phyloP scores from a whole-genome alignment of 2,113 vertebrate species.

The Rhadina sibilatrix region DNA sequence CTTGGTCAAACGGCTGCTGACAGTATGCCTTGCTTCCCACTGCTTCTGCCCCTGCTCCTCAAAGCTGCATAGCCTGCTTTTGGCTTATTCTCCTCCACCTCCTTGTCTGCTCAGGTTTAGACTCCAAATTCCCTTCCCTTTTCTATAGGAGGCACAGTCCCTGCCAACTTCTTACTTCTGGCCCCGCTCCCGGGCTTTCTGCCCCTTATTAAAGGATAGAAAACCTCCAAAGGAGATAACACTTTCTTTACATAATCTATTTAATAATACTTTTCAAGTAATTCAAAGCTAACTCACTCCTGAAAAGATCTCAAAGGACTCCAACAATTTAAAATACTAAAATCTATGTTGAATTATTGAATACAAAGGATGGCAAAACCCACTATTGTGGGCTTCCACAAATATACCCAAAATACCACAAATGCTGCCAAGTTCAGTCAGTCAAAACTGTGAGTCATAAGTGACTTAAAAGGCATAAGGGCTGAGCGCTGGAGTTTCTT shows the following conservation, averaged over 20 bases:
- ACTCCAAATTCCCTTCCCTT: slow-evolving; percentile 1
- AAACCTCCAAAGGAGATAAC: slow-evolving; percentile 29
- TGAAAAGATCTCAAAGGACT: slow-evolving; percentile 30
- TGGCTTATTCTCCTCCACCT: neutral
- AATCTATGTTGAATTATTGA: slow-evolving; percentile 21
- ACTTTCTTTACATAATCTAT: slow-evolving; percentile 49
- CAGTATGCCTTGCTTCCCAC: neutral
- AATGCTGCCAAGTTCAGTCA: slow-evolving; percentile 1
- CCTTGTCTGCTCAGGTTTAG: neutral
- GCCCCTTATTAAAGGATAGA: slow-evolving; percentile 39
- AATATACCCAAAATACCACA: slow-evolving; percentile 18
- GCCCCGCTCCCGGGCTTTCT: slow-evolving; percentile 38
- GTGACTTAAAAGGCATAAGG: neutral
- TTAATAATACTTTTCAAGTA: slow-evolving; percentile 45
- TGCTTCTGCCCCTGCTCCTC: slow-evolving; percentile 24
- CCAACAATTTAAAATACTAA: neutral
- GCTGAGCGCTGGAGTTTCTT: neutral
- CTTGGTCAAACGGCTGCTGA: slow-evolving; percentile 20
- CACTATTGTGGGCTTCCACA: slow-evolving; percentile 6
- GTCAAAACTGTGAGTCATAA: slow-evolving; percentile 13
- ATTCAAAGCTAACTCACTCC: slow-evolving; percentile 39
- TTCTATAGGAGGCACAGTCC: neutral
- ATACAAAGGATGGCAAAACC: slow-evolving; percentile 28
- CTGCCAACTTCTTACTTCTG: slow-evolving; percentile 40
- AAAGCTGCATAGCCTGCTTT: neutral